These are phyloP conservation scores for Lycopodina hypogea DNA, from an alignment of 37 sponge, comb jelly and placozoan genomes.

Conservation along the genomic window DNA sequence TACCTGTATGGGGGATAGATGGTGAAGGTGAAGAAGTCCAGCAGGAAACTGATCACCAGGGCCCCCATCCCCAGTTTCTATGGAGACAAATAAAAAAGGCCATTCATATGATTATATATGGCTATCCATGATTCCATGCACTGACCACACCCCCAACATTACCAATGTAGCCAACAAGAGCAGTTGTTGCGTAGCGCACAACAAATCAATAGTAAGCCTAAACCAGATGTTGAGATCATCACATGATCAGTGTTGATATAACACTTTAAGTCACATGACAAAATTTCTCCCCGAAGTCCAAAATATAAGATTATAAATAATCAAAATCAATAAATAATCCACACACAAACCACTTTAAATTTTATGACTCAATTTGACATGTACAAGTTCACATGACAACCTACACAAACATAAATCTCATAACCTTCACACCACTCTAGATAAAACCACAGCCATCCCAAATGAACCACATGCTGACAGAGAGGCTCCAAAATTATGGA, in stretches of 20 bases:
- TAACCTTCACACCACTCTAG: background rate
- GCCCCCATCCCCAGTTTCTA: constrained; percentile 85
- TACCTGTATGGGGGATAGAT: constrained; percentile 96
- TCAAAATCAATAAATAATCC: no score
- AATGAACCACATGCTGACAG: constrained; percentile 63
- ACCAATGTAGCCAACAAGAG: constrained; percentile 83
- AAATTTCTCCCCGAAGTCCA: no score
- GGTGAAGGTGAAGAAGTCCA: constrained; percentile 99
- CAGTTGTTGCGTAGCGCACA: constrained; percentile 88
- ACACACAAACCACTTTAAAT: no score
- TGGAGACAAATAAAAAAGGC: background rate
- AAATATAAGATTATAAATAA: no score
- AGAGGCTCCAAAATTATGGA: constrained; percentile 73
- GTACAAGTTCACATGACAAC: background rate
- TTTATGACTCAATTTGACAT: no score
- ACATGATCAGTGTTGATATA: no score
- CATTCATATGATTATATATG: background rate
- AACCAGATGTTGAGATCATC: no score
- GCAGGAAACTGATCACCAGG: constrained; percentile 90
- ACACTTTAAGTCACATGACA: no score
- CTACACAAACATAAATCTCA: background rate
- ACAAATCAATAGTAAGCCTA: no score
- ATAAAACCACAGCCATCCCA: background rate
- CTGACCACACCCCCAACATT: no score
- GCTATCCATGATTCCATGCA: background rate